phyloP scores from a whole-genome alignment of 2,797 vertebrate genomes.

The Hylomyscus alleni region DNA sequence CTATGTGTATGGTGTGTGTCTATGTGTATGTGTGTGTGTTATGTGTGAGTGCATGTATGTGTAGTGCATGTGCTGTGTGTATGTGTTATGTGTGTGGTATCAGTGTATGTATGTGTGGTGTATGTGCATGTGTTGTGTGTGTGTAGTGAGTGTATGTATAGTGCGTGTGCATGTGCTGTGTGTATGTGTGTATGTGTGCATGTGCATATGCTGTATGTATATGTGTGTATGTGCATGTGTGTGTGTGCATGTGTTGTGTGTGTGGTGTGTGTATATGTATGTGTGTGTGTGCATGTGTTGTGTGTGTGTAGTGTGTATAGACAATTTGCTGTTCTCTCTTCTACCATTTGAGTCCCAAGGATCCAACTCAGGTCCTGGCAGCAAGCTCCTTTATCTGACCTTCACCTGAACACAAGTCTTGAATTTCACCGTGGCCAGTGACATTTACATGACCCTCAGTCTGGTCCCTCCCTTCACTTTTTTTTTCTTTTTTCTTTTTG shows the following conservation, averaged over 20 bases:
- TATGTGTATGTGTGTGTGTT: neutral
- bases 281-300: neutral
- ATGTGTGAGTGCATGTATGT: neutral
- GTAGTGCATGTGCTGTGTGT: too few species aligned
- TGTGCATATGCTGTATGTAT: neutral
- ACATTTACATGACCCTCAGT: neutral
- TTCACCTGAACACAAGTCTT: neutral
- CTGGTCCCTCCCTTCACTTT: neutral
- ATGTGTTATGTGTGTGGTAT: neutral
- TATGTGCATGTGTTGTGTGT: neutral
- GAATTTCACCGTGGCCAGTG: neutral
- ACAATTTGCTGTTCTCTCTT: neutral
- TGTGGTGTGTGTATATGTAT: neutral
- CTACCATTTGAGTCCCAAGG: neutral
- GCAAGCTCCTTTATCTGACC: neutral
- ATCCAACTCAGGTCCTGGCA: neutral
- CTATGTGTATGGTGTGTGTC: too few species aligned
- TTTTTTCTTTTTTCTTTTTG: too few species aligned
- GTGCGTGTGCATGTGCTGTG: neutral
- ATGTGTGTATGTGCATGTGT: neutral
- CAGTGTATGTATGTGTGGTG: neutral
- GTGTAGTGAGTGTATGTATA: neutral
- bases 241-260: neutral
- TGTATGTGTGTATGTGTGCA: neutral
- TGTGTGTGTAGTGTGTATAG: neutral